A percentile compares a stretch with the other conserved stretches of the same genome.
These are phyloP conservation scores for Cactoblastis cactorum DNA, from an alignment of 2,888 invertebrate genomes.

Conservation along the genomic window DNA sequence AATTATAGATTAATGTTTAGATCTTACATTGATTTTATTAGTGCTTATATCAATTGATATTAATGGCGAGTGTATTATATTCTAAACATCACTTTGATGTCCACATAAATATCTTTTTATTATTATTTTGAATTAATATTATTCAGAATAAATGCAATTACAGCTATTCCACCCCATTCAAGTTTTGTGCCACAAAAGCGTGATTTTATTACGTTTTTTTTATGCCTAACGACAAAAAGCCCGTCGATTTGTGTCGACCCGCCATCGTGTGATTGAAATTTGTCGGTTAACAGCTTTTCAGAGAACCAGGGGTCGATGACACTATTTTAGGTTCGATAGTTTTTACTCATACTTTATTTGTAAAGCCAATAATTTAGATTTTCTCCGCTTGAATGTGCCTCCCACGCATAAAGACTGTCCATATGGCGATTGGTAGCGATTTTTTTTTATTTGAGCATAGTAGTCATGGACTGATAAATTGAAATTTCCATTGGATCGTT, in stretches of 20 bases:
- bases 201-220: slow-evolving; percentile 54
- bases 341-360: not conserved
- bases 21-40: too few relatives aligned
- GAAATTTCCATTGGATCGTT: too few relatives aligned
- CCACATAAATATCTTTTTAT: too few relatives aligned
- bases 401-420: not conserved
- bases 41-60: too few relatives aligned
- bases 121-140: too few relatives aligned
- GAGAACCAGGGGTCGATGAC: slow-evolving; percentile 45
- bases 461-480: too few relatives aligned
- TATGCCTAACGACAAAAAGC: slow-evolving; percentile 45
- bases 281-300: slow-evolving; percentile 45
- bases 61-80: too few relatives aligned
- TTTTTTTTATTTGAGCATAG: too few relatives aligned
- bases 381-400: not conserved
- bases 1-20: too few relatives aligned
- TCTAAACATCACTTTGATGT: too few relatives aligned
- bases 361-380: not conserved
- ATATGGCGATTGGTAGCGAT: too few relatives aligned
- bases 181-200: slow-evolving; percentile 35
- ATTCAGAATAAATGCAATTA: too few relatives aligned
- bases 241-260: slow-evolving; percentile 31
- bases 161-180: slow-evolving; percentile 23
- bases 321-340: slow-evolving; percentile 15
- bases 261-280: slow-evolving; percentile 51